Evolutionary conservation across 2,113 vertebrate species (phyloP).

Genomic region (Chamaea fasciata): DNA sequence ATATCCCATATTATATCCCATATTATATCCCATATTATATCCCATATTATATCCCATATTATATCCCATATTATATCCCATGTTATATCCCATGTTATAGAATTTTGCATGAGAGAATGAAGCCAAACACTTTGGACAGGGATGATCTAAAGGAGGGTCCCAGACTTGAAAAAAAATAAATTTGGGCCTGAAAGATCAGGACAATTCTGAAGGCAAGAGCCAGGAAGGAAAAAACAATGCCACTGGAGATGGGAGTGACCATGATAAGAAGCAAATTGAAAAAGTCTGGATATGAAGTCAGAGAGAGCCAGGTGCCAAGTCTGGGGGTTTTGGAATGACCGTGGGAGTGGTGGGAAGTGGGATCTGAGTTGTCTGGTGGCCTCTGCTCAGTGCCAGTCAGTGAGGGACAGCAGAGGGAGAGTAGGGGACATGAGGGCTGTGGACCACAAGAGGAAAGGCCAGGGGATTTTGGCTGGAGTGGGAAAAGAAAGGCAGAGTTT

Average conservation of each 20-base stretch:
- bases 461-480: background rate
- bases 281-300: background rate
- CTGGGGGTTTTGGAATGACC: background rate
- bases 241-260: background rate
- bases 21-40: background rate
- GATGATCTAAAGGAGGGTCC: background rate
- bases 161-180: background rate
- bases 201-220: background rate
- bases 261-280: background rate
- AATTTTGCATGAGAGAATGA: background rate
- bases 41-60: background rate
- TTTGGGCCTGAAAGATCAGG: background rate
- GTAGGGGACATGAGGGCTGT: rapidly evolving
- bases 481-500: background rate
- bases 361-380: background rate
- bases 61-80: background rate
- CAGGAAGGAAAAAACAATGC: background rate
- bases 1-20: background rate
- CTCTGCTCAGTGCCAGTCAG: background rate
- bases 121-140: background rate
- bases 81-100: background rate
- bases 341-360: background rate
- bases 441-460: background rate
- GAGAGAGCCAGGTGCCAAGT: rapidly evolving
- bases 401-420: background rate